Evolutionary conservation across 2,888 invertebrate genomes (phyloP).

Genomic region (Dinocampus coccinellae): DNA sequence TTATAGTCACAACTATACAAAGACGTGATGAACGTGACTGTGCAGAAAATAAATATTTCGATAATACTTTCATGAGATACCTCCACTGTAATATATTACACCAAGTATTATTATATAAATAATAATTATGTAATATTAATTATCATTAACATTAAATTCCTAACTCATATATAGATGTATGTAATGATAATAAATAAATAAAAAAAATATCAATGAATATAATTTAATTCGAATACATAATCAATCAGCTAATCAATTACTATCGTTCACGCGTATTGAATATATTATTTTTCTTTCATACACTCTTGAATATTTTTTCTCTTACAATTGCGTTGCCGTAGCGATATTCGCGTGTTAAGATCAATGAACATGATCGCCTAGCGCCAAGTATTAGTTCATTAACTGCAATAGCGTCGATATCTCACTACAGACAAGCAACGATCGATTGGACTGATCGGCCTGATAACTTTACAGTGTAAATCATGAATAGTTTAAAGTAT

Average conservation of each 20-base stretch:
- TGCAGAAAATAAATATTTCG: slow-evolving; percentile 24
- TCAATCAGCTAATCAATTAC: slow-evolving; percentile 32
- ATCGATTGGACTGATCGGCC: slow-evolving; percentile 28
- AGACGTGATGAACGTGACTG: slow-evolving; percentile 16
- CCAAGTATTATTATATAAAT: not conserved
- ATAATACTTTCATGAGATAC: not conserved
- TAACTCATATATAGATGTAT: not conserved
- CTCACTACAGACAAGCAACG: slow-evolving; percentile 25
- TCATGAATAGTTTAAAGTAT: slow-evolving; percentile 6
- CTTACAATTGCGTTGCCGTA: not conserved
- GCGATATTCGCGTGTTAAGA: slow-evolving; percentile 34
- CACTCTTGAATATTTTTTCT: not conserved
- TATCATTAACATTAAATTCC: slow-evolving; percentile 4
- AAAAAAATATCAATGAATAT: slow-evolving; percentile 9
- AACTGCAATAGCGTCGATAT: slow-evolving; percentile 30
- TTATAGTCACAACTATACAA: slow-evolving; percentile 9
- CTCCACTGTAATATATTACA: not conserved
- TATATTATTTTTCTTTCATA: not conserved
- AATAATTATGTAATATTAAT: slow-evolving; percentile 2
- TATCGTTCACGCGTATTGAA: slow-evolving; percentile 25
- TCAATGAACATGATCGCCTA: slow-evolving; percentile 33
- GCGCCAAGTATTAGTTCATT: slow-evolving; percentile 34
- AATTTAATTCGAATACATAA: slow-evolving; percentile 13
- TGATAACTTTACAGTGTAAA: slow-evolving; percentile 16
- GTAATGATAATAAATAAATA: too few relatives aligned